Evolutionary conservation across 2,888 invertebrate genomes (phyloP).

Genomic region (Branchipolynoe longqiensis): DNA sequence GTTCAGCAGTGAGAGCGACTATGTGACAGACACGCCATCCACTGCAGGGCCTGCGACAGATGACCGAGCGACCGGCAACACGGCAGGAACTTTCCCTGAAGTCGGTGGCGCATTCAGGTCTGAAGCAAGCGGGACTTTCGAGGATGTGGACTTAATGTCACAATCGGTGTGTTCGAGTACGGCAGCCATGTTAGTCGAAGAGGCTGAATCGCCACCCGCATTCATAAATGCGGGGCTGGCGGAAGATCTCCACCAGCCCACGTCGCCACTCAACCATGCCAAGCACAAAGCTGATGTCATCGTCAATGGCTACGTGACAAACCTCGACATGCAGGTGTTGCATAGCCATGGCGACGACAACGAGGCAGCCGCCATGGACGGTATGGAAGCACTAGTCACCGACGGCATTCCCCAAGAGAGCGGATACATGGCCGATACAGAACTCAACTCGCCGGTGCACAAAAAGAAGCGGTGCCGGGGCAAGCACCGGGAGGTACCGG

Average conservation of each 20-base stretch:
- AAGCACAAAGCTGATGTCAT: background rate
- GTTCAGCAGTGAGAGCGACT: constrained; percentile 57
- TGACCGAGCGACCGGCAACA: background rate
- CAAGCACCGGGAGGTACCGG: background rate
- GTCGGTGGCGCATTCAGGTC: background rate
- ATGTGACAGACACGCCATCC: constrained; percentile 57
- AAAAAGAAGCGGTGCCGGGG: constrained; percentile 30
- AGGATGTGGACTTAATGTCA: constrained; percentile 49
- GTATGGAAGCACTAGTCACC: background rate
- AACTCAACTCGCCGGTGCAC: constrained; percentile 64
- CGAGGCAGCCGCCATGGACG: background rate
- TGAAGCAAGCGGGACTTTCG: constrained; percentile 4
- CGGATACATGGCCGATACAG: constrained; percentile 73
- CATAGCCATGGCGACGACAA: background rate
- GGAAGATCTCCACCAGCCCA: background rate
- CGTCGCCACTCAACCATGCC: background rate
- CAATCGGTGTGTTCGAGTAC: constrained; percentile 48
- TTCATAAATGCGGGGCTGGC: constrained; percentile 49
- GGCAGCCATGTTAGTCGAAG: constrained; percentile 32
- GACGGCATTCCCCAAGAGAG: constrained; percentile 63
- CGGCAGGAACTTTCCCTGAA: background rate
- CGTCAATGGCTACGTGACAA: constrained; percentile 47
- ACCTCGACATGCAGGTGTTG: background rate
- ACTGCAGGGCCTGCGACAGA: constrained; percentile 43
- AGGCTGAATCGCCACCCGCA: constrained; percentile 20